These are phyloP conservation scores for Polydrusus cervinus DNA, from an alignment of 2,888 invertebrate species.

Conservation along the genomic window DNA sequence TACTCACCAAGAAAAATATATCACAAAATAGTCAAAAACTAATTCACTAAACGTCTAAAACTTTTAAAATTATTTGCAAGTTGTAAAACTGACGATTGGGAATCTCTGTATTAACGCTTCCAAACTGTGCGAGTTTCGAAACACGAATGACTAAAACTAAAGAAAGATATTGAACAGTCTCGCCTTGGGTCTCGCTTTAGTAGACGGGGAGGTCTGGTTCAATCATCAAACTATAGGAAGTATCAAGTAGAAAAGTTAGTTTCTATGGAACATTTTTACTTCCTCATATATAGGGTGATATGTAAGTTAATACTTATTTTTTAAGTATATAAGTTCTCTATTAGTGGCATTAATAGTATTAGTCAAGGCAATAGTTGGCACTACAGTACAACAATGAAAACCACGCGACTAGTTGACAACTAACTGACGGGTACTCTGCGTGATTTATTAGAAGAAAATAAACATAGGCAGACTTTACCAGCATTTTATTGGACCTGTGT, in stretches of 20 bases:
- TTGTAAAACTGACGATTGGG: background rate
- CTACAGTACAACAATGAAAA: too few relatives aligned
- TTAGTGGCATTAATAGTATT: too few relatives aligned
- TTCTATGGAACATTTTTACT: background rate
- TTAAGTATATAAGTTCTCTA: too few relatives aligned
- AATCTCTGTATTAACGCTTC: slow-evolving; percentile 6
- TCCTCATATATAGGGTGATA: background rate
- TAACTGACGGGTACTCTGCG: too few relatives aligned
- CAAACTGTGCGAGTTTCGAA: background rate
- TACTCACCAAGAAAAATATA: slow-evolving; percentile 1
- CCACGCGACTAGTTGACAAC: too few relatives aligned
- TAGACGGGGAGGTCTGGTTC: slow-evolving; percentile 9
- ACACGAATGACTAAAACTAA: slow-evolving; percentile 16
- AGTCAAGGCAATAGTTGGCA: too few relatives aligned
- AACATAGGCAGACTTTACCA: too few relatives aligned
- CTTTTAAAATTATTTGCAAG: background rate
- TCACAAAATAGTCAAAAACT: background rate
- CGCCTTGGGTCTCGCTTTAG: too few relatives aligned
- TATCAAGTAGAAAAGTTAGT: background rate
- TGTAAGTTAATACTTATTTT: too few relatives aligned
- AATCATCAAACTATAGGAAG: background rate
- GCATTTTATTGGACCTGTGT: too few relatives aligned
- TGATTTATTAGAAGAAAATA: too few relatives aligned
- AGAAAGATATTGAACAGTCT: slow-evolving; percentile 14
- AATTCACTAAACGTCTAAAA: background rate